These are phyloP conservation scores for Pristionchus maxplancki DNA, from an alignment of 2,888 invertebrate genomes.

Conservation along the genomic window DNA sequence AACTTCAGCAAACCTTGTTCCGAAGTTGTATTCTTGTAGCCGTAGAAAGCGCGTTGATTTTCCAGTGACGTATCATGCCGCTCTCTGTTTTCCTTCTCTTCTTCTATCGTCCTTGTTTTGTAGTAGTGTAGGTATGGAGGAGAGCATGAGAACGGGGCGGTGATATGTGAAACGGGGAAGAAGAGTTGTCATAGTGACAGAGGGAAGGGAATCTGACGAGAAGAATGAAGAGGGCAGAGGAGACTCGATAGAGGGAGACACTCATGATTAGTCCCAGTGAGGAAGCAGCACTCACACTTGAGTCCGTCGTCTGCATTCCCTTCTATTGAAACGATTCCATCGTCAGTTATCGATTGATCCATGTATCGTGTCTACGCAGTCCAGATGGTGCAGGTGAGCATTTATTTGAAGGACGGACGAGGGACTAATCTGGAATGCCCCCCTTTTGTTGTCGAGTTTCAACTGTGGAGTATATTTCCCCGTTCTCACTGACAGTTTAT, in stretches of 20 bases:
- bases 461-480: not conserved
- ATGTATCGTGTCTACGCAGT: conserved; percentile 15
- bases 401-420: not conserved
- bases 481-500: not conserved
- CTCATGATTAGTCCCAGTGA: conserved; percentile 12
- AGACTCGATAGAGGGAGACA: not conserved
- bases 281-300: not conserved
- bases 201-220: conserved; percentile 16
- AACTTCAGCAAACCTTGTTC: not conserved
- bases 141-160: conserved; percentile 5
- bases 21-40: not conserved
- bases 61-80: not conserved
- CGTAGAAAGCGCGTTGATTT: not conserved
- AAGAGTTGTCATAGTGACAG: conserved; percentile 36
- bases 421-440: not conserved
- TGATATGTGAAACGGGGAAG: conserved; percentile 33
- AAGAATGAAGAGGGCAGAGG: conserved; percentile 16
- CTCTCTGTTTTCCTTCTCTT: not conserved
- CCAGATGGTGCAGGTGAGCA: conserved; percentile 4
- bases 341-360: not conserved
- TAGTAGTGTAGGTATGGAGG: not conserved
- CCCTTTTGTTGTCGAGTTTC: not conserved
- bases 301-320: not conserved
- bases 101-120: not conserved
- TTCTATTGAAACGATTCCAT: conserved; percentile 1